Conservation (phyloP, 2,888 invertebrate genomes). For the Metalampra italica region DNA sequence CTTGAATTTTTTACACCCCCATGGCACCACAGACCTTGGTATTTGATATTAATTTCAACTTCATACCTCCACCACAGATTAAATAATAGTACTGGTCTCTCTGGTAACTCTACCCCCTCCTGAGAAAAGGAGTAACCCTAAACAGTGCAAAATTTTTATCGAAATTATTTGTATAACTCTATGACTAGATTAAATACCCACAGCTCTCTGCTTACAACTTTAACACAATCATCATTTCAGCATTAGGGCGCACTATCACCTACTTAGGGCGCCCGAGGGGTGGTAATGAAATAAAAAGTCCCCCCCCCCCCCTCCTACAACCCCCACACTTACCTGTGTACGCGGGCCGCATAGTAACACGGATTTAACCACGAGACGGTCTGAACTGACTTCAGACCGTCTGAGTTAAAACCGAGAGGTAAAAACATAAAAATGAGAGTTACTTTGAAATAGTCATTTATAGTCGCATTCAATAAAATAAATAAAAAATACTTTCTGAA, state of each 20-base stretch:
- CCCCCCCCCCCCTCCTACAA: slow-evolving; percentile 17
- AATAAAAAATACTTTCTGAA: too few species aligned
- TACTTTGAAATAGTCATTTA: too few species aligned
- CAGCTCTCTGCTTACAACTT: neutral
- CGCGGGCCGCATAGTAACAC: slow-evolving; percentile 33
- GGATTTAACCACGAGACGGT: slow-evolving; percentile 16
- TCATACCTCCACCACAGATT: too few species aligned
- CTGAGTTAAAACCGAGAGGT: neutral
- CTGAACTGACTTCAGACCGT: neutral
- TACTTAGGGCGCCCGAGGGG: slow-evolving; percentile 25
- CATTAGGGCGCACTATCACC: slow-evolving; percentile 27
- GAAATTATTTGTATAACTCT: neutral
- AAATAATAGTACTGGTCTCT: too few species aligned
- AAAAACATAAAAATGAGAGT: neutral
- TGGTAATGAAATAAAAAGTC: slow-evolving; percentile 41
- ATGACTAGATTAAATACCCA: neutral
- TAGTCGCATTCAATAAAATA: too few species aligned
- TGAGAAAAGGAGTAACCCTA: too few species aligned
- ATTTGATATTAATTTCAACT: too few species aligned
- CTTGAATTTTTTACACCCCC: too few species aligned
- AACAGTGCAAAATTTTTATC: too few species aligned
- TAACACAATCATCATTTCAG: slow-evolving; percentile 14
- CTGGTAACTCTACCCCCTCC: too few species aligned
- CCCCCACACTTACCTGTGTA: slow-evolving; percentile 24
- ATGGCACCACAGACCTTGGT: too few species aligned